Conservation (phyloP, 2,113 vertebrate genomes). For the Pseudorectes ferrugineus region DNA sequence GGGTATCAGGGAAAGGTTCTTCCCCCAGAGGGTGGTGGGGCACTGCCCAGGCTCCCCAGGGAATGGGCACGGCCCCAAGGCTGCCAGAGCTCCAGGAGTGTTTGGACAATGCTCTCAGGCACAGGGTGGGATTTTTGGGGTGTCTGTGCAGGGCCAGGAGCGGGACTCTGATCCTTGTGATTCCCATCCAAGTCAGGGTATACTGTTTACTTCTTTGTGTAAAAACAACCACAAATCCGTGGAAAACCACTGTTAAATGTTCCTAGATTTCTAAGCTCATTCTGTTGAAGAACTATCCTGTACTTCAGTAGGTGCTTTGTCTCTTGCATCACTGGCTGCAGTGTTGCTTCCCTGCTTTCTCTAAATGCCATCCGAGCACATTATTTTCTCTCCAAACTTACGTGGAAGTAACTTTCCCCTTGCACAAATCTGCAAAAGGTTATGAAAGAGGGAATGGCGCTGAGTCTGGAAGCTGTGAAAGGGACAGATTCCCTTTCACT, state of each 20-base stretch:
- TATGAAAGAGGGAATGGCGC: not conserved
- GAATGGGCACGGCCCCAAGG: rapidly evolving
- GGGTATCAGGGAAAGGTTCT: not conserved
- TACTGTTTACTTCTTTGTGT: not conserved
- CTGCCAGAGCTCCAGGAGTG: not conserved
- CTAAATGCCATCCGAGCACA: not conserved
- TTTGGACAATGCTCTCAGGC: rapidly evolving
- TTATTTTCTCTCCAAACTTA: not conserved
- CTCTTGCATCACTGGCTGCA: not conserved
- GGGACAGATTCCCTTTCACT: not conserved
- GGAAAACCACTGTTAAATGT: not conserved
- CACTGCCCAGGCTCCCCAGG: not conserved
- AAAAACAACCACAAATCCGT: not conserved
- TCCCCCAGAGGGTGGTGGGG: not conserved
- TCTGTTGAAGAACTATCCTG: not conserved
- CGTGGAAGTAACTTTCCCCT: not conserved
- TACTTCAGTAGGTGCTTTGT: not conserved
- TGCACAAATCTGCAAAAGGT: not conserved
- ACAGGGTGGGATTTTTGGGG: not conserved
- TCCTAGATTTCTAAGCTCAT: not conserved
- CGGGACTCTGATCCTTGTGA: not conserved
- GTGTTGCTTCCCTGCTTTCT: not conserved
- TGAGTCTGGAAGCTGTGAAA: not conserved
- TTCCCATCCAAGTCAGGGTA: not conserved
- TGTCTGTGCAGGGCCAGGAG: not conserved